These are phyloP conservation scores for Agriopis aurantiaria DNA, from an alignment of 2,888 invertebrate species.

Conservation along the genomic window DNA sequence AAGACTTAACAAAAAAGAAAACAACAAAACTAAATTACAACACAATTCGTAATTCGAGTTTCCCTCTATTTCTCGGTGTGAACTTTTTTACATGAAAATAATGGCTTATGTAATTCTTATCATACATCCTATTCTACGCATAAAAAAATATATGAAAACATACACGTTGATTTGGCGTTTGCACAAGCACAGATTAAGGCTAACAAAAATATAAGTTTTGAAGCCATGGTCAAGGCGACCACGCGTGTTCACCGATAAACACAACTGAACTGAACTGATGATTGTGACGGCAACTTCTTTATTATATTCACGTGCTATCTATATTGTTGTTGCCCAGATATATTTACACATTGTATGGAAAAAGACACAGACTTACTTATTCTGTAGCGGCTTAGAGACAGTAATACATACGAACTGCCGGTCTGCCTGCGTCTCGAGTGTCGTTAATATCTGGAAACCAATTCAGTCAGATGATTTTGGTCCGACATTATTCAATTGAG, in stretches of 20 bases:
- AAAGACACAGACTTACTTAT: background rate
- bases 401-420: slow-evolving; percentile 1
- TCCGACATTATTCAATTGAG: slow-evolving; percentile 1
- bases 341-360: background rate
- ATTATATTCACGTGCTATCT: slow-evolving; percentile 70
- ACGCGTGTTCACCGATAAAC: slow-evolving; percentile 64
- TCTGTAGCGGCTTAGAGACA: slow-evolving; percentile 6
- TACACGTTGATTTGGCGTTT: slow-evolving; percentile 75
- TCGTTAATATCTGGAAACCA: slow-evolving; percentile 1
- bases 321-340: slow-evolving; percentile 46
- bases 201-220: slow-evolving; percentile 68
- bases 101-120: slow-evolving; percentile 11
- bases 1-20: background rate
- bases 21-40: background rate
- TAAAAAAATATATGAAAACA: slow-evolving; percentile 48
- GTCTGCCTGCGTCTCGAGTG: background rate
- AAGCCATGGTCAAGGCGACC: slow-evolving; percentile 78
- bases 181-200: slow-evolving; percentile 68
- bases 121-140: slow-evolving; percentile 9
- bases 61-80: background rate
- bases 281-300: slow-evolving; percentile 62
- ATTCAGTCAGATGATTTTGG: background rate
- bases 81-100: background rate
- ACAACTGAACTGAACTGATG: slow-evolving; percentile 57
- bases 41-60: slow-evolving; percentile 8